Percentiles rank a stretch among this genome's conserved stretches.
Conservation (phyloP, 2,797 vertebrate species). For the Pangasius mekongensis region DNA sequence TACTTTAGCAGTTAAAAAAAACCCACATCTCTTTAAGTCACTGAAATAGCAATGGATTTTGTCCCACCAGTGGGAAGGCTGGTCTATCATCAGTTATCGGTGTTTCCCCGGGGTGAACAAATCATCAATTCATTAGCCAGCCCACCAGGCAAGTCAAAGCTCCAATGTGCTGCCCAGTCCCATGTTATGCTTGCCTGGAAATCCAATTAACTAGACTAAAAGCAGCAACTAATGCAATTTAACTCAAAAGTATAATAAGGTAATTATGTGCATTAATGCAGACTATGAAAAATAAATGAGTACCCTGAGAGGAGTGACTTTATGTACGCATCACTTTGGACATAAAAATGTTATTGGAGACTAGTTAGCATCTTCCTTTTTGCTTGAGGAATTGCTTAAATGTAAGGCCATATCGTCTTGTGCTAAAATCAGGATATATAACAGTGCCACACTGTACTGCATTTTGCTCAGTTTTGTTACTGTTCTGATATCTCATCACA, state of each 20-base stretch:
- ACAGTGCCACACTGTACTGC: not conserved
- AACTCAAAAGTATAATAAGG: not conserved
- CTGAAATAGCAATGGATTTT: not conserved
- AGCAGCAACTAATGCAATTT: constrained; percentile 2
- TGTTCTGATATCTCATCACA: not conserved
- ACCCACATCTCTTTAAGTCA: not conserved
- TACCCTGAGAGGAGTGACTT: not conserved
- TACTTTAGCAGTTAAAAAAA: not conserved
- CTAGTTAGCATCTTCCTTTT: not conserved
- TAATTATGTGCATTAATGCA: not conserved
- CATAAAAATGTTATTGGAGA: not conserved
- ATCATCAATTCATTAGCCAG: constrained; percentile 2
- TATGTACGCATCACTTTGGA: too few species aligned
- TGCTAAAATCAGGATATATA: not conserved
- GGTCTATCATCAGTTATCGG: not conserved
- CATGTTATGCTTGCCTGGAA: not conserved
- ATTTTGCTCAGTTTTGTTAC: not conserved
- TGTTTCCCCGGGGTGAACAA: not conserved
- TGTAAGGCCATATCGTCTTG: not conserved
- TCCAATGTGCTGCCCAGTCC: not conserved
- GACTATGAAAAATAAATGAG: not conserved
- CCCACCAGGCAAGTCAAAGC: not conserved
- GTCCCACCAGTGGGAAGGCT: not conserved
- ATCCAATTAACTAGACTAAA: not conserved
- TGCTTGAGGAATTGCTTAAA: not conserved